phyloP scores from a whole-genome alignment of 1,140 invertebrate genomes.

The Mercenaria mercenaria region DNA sequence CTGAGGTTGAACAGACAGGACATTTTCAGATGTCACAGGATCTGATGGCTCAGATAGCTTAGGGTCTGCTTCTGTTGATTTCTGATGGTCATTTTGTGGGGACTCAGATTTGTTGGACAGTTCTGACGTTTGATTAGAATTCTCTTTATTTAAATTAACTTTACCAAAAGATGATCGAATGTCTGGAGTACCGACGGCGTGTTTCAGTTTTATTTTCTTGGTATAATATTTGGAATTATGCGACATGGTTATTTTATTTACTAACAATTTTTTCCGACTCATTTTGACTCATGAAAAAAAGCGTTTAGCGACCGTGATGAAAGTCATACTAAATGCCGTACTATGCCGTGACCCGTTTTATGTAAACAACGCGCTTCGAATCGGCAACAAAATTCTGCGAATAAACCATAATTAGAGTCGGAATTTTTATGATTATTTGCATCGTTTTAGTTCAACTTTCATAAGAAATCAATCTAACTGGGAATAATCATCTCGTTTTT shows the following conservation, averaged over 20 bases:
- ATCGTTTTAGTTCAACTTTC: background rate
- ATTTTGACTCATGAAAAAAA: background rate
- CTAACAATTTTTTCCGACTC: background rate
- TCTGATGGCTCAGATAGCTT: background rate
- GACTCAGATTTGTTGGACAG: no score
- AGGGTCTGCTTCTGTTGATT: background rate
- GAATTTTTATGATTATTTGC: background rate
- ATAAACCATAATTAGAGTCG: no score
- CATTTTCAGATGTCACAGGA: background rate
- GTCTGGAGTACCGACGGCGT: background rate
- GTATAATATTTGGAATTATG: background rate
- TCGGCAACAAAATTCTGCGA: background rate
- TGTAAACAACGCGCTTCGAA: background rate
- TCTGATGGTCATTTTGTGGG: background rate
- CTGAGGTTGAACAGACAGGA: background rate
- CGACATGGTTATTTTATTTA: background rate
- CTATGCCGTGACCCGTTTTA: background rate
- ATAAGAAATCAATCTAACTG: background rate
- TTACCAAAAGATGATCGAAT: background rate
- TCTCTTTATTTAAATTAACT: background rate
- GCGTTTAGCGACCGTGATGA: background rate
- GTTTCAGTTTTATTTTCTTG: background rate
- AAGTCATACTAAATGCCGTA: background rate
- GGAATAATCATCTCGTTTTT: background rate
- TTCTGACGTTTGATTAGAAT: background rate